These are phyloP conservation scores for Antennarius striatus DNA, from an alignment of 2,113 vertebrate genomes.

Conservation along the genomic window DNA sequence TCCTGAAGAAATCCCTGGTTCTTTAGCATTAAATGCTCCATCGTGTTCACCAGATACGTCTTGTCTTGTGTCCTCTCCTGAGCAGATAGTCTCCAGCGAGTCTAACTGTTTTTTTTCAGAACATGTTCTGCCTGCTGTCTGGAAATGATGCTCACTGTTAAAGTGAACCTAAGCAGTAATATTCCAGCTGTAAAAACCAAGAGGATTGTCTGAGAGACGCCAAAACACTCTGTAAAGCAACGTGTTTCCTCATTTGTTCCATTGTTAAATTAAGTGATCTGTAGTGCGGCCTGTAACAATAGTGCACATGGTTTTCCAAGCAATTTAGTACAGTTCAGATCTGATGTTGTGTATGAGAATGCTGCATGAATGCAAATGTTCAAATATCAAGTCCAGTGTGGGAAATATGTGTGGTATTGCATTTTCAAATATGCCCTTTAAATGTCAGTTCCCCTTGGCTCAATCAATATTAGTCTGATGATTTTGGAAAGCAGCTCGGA, in stretches of 20 bases:
- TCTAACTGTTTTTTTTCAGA: no score
- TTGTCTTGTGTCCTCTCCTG: no score
- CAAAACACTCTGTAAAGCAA: not conserved
- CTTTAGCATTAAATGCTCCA: not conserved
- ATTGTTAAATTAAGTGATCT: no score
- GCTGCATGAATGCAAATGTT: not conserved
- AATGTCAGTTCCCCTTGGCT: conserved; percentile 10
- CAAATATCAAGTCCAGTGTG: not conserved
- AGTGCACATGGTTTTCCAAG: not conserved
- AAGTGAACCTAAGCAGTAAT: not conserved
- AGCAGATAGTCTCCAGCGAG: not conserved
- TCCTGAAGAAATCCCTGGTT: not conserved
- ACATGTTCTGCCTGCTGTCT: not conserved
- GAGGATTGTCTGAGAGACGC: not conserved
- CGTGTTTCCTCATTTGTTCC: not conserved
- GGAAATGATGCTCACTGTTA: not conserved
- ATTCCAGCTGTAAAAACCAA: not conserved
- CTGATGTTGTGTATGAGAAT: not conserved
- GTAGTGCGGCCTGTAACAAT: not conserved
- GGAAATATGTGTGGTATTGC: conserved; percentile 1
- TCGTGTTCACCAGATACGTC: not conserved
- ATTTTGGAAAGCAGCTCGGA: conserved; percentile 12
- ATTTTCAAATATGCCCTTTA: not conserved
- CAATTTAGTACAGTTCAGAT: not conserved
- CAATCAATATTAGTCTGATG: conserved; percentile 18